A percentile compares a stretch with the other conserved stretches of the same genome.
Conservation (phyloP, 2,797 vertebrate genomes). For the Schizopygopsis malacanthus region DNA sequence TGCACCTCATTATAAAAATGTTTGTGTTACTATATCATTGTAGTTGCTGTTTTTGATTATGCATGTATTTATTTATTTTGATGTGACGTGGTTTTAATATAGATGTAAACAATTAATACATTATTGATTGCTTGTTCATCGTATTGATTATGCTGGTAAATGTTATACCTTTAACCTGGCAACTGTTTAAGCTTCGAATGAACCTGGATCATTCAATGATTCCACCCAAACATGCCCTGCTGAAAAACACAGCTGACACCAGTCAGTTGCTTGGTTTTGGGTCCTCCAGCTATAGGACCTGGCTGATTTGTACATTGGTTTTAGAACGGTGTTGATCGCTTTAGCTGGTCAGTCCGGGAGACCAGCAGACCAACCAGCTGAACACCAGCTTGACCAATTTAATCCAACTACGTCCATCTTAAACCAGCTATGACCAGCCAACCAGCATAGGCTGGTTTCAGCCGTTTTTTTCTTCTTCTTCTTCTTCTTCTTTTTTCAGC, state of each 20-base stretch:
- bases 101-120: neutral
- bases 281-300: neutral
- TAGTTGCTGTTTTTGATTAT: neutral
- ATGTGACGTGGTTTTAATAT: neutral
- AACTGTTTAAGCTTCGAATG: neutral
- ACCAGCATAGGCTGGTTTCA: neutral
- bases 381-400: neutral
- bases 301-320: too few species aligned
- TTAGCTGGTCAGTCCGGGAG: neutral
- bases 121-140: neutral
- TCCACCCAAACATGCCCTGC: neutral
- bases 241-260: neutral
- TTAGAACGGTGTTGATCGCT: neutral
- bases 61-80: neutral
- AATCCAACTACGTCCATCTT: neutral
- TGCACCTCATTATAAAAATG: neutral
- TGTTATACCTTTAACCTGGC: neutral
- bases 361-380: neutral
- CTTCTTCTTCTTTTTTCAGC: neutral
- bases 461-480: too few species aligned
- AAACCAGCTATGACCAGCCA: too few species aligned
- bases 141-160: neutral
- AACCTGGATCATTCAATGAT: neutral
- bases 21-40: neutral
- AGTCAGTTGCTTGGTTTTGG: neutral